A percentile compares a stretch with the other conserved stretches of the same genome.
phyloP scores from a whole-genome alignment of 1,140 invertebrate genomes.

The Aphidius ervi region DNA sequence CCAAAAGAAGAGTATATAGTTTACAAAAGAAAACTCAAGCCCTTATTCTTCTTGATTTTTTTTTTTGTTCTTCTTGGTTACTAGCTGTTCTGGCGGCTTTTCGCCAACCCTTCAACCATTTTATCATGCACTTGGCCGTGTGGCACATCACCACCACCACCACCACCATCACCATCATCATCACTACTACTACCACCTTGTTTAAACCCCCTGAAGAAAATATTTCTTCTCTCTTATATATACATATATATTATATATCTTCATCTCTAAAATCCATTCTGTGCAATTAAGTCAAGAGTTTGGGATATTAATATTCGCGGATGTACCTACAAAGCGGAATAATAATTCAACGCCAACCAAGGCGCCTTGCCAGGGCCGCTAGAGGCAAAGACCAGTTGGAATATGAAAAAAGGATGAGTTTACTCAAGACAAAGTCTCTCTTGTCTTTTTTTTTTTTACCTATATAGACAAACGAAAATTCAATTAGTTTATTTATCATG shows the following conservation, averaged over 20 bases:
- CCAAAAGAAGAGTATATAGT: too few species aligned
- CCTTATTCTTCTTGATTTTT: too few species aligned
- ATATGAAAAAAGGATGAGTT: conserved; percentile 4
- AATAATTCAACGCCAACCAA: conserved; percentile 43
- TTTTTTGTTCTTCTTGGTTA: too few species aligned
- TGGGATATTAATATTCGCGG: conserved; percentile 48
- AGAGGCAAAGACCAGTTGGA: conserved; percentile 14
- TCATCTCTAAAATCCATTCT: conserved; percentile 38
- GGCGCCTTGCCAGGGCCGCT: conserved; percentile 25
- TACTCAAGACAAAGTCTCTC: background rate
- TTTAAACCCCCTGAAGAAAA: background rate
- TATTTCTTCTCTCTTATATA: background rate
- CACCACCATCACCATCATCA: too few species aligned
- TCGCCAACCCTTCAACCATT: background rate
- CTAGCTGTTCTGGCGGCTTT: too few species aligned
- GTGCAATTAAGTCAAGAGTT: conserved; percentile 47
- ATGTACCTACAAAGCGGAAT: conserved; percentile 46
- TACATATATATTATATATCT: too few species aligned
- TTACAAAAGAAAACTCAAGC: too few species aligned
- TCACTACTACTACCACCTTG: background rate
- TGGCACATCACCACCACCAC: too few species aligned
- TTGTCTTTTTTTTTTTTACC: conserved; percentile 14
- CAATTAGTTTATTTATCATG: conserved; percentile 37
- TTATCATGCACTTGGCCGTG: too few species aligned
- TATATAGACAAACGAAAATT: conserved; percentile 38